Percentiles rank a stretch among this genome's conserved stretches.
These are phyloP conservation scores for Leptopilina boulardi DNA, from an alignment of 1,140 invertebrate species.

Conservation along the genomic window DNA sequence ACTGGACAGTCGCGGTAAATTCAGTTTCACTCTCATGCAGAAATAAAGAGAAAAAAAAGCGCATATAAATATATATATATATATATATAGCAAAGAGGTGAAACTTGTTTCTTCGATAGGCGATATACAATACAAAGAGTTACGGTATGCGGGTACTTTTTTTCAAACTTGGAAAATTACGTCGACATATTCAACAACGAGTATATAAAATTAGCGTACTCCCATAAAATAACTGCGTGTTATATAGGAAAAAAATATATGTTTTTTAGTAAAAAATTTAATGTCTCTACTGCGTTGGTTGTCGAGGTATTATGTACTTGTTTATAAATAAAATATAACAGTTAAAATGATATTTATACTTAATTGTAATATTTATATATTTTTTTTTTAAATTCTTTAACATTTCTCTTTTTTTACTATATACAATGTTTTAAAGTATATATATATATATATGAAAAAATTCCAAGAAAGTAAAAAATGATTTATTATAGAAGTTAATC, in stretches of 20 bases:
- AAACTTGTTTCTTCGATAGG: slow-evolving; percentile 10
- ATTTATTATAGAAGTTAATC: neutral
- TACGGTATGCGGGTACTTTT: slow-evolving; percentile 19
- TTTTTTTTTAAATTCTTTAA: no score
- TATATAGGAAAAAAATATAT: no score
- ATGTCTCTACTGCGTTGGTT: no score
- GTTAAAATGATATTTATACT: no score
- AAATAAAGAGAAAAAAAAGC: slow-evolving; percentile 15
- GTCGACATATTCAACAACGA: neutral
- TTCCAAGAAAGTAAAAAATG: slow-evolving; percentile 4
- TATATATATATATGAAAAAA: no score
- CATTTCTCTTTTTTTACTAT: neutral
- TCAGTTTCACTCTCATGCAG: slow-evolving; percentile 26
- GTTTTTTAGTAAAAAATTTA: no score
- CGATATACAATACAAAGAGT: neutral
- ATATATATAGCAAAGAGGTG: neutral
- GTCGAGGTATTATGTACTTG: no score
- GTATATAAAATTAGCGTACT: no score
- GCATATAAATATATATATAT: no score
- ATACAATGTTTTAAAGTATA: neutral
- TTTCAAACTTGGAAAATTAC: neutral
- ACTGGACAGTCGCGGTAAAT: neutral
- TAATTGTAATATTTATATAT: no score
- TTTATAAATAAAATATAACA: no score
- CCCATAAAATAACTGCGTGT: no score